Percentiles rank a stretch among this genome's conserved stretches.
phyloP scores from a whole-genome alignment of 2,113 vertebrate species.

The Candoia aspera region DNA sequence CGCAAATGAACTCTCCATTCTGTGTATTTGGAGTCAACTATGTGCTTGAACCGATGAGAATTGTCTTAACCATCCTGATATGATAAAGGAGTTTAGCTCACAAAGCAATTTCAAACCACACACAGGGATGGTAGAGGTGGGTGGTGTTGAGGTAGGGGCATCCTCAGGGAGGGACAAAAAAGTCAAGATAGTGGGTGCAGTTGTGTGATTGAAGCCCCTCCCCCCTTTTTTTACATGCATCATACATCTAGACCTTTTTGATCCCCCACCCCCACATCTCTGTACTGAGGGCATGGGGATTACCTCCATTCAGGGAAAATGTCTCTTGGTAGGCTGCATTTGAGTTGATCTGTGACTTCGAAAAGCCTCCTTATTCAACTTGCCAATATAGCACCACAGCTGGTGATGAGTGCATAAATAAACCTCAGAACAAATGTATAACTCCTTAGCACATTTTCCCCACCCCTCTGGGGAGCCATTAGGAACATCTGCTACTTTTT shows the following conservation, averaged over 20 bases:
- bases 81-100: too few relatives aligned
- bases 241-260: background rate
- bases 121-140: background rate
- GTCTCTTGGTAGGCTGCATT: background rate
- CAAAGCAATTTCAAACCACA: background rate
- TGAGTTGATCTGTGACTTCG: background rate
- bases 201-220: background rate
- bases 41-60: background rate
- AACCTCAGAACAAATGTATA: background rate
- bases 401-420: constrained; percentile 6
- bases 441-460: background rate
- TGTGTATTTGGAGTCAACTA: background rate
- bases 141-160: background rate
- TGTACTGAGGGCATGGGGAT: background rate
- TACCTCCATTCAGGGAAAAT: background rate
- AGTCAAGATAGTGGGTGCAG: background rate
- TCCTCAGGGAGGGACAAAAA: background rate
- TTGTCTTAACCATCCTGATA: background rate
- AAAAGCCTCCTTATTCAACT: background rate
- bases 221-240: background rate
- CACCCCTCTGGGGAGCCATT: background rate
- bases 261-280: background rate
- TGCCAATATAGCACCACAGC: background rate
- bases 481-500: constrained; percentile 15
- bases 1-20: too few relatives aligned